Conservation (phyloP, 2,888 invertebrate genomes). For the Brachypterus glaber region DNA sequence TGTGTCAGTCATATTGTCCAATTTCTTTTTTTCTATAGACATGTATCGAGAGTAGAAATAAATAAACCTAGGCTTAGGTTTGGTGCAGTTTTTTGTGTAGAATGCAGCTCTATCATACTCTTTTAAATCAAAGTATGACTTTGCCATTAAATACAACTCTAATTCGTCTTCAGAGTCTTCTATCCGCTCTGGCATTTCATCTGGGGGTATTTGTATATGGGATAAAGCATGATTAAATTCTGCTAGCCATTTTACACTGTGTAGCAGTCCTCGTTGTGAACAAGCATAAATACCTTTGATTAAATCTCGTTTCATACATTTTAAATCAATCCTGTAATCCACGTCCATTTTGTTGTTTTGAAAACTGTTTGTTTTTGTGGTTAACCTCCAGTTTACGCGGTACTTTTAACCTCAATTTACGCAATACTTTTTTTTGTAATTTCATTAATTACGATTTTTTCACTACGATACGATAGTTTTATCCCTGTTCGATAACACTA, state of each 20-base stretch:
- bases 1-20: slow-evolving; percentile 64
- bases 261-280: slow-evolving; percentile 65
- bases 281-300: slow-evolving; percentile 61
- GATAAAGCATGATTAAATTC: slow-evolving; percentile 72
- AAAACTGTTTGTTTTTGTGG: no score
- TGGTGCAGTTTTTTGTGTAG: slow-evolving; percentile 62
- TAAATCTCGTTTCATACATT: slow-evolving; percentile 56
- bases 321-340: slow-evolving; percentile 43
- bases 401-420: no score
- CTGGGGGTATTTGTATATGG: slow-evolving; percentile 50
- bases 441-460: no score
- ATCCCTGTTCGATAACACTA: no score
- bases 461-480: no score
- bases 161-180: slow-evolving; percentile 51
- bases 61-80: slow-evolving; percentile 68
- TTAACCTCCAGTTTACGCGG: no score
- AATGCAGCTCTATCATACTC: slow-evolving; percentile 85
- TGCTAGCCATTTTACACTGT: slow-evolving; percentile 81
- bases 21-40: slow-evolving; percentile 80
- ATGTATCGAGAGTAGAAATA: slow-evolving; percentile 79
- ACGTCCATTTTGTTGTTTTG: no score
- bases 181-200: slow-evolving; percentile 44
- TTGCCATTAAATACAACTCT: slow-evolving; percentile 68
- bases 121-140: slow-evolving; percentile 80
- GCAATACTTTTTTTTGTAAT: no score